These are phyloP conservation scores for Bradypodion ventrale DNA, from an alignment of 2,797 vertebrate genomes.

Conservation along the genomic window DNA sequence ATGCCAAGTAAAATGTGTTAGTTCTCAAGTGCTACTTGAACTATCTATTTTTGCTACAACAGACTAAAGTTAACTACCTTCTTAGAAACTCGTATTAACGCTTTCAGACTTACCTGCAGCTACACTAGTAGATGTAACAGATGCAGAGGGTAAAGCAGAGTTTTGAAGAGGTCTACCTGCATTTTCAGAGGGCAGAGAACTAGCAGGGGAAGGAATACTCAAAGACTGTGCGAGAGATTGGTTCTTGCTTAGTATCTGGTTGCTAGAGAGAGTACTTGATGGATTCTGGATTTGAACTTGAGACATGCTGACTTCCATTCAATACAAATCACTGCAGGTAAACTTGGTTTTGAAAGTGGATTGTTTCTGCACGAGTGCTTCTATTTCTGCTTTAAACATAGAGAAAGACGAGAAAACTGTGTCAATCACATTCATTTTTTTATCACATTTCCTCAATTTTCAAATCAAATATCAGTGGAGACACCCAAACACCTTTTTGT, in stretches of 20 bases:
- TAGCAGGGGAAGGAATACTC: conserved; percentile 90
- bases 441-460: not conserved
- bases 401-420: conserved; percentile 50
- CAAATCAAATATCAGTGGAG: too few relatives aligned
- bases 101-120: conserved; percentile 82
- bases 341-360: conserved; percentile 74
- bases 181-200: conserved; percentile 91
- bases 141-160: conserved; percentile 91
- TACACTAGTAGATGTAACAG: conserved; percentile 88
- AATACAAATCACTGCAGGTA: conserved; percentile 72
- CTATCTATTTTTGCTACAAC: too few relatives aligned
- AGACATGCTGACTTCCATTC: conserved; percentile 87
- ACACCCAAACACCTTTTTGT: not conserved
- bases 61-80: too few relatives aligned
- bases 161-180: conserved; percentile 93
- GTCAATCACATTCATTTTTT: conserved; percentile 37
- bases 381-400: conserved; percentile 80
- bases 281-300: conserved; percentile 93
- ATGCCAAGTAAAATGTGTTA: too few relatives aligned
- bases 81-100: conserved; percentile 11
- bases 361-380: conserved; percentile 76
- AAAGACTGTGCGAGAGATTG: conserved; percentile 85
- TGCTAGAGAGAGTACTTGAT: conserved; percentile 77
- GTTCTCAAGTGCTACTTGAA: too few relatives aligned
- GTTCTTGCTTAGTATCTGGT: conserved; percentile 81